Evolutionary conservation across 2,113 vertebrate genomes (phyloP).

Genomic region (Ellobius talpinus): DNA sequence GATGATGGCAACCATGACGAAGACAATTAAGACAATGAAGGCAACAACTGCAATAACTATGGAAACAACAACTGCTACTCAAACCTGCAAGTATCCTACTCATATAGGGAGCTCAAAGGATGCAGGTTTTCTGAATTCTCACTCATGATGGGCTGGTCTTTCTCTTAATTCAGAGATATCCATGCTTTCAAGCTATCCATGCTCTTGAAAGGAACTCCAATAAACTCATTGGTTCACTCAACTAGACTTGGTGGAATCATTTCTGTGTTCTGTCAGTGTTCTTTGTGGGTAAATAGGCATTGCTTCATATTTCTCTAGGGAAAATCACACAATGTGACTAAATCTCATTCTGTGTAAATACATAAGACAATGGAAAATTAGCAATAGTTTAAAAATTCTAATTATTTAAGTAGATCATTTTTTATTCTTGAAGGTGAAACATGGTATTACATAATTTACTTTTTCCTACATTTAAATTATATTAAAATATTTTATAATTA

Average conservation of each 20-base stretch:
- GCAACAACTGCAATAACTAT: no score
- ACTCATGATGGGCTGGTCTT: accelerated
- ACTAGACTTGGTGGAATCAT: background rate
- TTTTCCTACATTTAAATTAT: background rate
- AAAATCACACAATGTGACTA: background rate
- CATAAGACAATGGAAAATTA: background rate
- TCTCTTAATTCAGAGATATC: background rate
- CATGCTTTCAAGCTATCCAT: background rate
- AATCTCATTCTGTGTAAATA: background rate
- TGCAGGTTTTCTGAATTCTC: background rate
- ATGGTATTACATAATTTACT: background rate
- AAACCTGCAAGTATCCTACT: background rate
- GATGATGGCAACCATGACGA: no score
- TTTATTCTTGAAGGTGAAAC: background rate
- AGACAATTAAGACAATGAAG: no score
- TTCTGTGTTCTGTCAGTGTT: background rate
- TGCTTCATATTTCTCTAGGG: background rate
- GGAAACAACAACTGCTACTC: background rate
- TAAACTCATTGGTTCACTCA: background rate
- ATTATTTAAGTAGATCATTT: background rate
- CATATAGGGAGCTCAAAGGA: background rate
- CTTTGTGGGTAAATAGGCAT: background rate
- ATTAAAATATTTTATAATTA: background rate
- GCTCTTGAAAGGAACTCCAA: background rate
- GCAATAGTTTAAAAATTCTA: background rate